Base-by-base conservation (phyloP, 1,140 invertebrate genomes). In the Anthonomus grandis region DNA sequence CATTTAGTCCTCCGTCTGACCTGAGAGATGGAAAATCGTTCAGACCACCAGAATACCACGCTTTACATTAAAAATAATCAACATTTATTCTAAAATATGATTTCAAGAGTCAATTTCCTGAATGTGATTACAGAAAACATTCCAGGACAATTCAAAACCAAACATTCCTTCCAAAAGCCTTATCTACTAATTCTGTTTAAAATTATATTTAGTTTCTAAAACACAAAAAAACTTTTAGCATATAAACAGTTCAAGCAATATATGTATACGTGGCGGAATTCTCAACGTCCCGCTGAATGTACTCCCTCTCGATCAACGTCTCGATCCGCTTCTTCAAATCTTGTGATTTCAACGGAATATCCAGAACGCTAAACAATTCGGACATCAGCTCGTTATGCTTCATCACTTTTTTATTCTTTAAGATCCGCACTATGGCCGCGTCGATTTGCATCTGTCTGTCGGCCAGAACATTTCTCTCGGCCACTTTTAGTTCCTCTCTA, bases 371-470 rank as follows among this genome's bases (percentile, higher is more conserved):
- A 73, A 91, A 97, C 2, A 98, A 81, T 79, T 98, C 95, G 37
- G 89, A 88, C 62, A 98, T 91, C 45, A 99, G 86, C 59, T 95
- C 80, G 77, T 93, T 95, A 78, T 99, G 96, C 57, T 85, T 89
- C 3, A 98, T 77, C 2, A 86, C 88, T 78, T 97, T 97, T 27
- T 95, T 81, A 83, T 95, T 97, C 80, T 99, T 99, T 95, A 99
- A 98, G 66, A 98, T 97, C 59, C 97, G 83, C 10, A 99, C 97
- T 70, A 98, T 94, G 48, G 95, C 96, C 59, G 96, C 96, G 78
- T 99, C 97, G 65, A 99, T 98, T 79, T 98, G 94, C 77, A 97
- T 97, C 73, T 98, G 95, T 39, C 97, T 81, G 80, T 99, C 97
- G 70, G 97, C 93, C 78, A 95, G 95, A 39, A 99, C 95, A 63